Evolutionary conservation across 1,140 invertebrate species (phyloP), one percentile per base, ranked within the genome.

Genomic region (Drosophila ogumai): DNA sequence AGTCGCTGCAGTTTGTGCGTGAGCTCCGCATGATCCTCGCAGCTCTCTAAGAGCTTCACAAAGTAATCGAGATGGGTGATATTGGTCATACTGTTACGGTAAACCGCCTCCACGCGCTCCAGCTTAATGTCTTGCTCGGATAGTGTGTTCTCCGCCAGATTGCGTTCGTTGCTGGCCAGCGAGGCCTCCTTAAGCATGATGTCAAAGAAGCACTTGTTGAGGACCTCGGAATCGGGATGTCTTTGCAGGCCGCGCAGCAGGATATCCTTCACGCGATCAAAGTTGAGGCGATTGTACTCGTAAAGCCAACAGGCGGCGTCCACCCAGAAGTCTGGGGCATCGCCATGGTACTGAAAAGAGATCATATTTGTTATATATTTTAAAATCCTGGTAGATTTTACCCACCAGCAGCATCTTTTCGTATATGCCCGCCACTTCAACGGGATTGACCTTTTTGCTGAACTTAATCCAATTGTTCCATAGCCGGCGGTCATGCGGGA

Each of bases 391-490:
- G 0, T 7, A 2, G 12, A 36, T 34, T 32, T 6, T 25, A 46
- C 86, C 69, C 59, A 92, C 91, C 63, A 78, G 75, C 10, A 92
- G 72, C 91, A 92, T 91, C 60, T 92, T 92, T 38, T 92, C 91
- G 38, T 92, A 92, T 25, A 91, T 92, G 28, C 85, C 85, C 2
- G 91, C 73, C 7, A 92, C 88, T 60, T 92, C 85, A 6, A 81
- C 60, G 6, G 87, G 80, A 10, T 63, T 76, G 0, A 60, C 71
- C 50, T 85, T 90, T 28, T 92, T 92, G 54, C 77, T 84, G 31
- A 92, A 92, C 43, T 92, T 78, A 12, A 92, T 81, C 55, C 72
- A 92, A 13, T 79, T 81, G 12, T 71, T 65, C 91, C 91, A 92
- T 6, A 92, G 61, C 7, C 74, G 66, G 44, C 76, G 71, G 12